A percentile compares a stretch with the other conserved stretches of the same genome.
Evolutionary conservation across 2,113 vertebrate species (phyloP).

Genomic region (Etheostoma cragini): DNA sequence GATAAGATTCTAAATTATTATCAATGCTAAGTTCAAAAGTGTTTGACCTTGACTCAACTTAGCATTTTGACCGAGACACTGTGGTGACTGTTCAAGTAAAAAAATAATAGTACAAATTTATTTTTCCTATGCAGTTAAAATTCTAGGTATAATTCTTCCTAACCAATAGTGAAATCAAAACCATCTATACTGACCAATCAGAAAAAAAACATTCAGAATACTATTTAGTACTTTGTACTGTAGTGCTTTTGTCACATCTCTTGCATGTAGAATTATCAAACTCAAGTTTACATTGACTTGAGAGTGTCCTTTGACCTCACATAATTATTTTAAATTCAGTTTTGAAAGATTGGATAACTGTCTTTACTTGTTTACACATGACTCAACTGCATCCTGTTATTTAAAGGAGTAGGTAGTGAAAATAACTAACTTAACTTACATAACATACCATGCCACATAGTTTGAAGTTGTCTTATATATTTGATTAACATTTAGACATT

Average conservation of each 20-base stretch:
- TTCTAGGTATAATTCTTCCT: background rate
- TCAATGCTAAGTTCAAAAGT: background rate
- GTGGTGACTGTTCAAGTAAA: background rate
- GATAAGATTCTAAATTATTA: background rate
- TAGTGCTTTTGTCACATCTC: background rate
- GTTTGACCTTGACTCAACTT: slow-evolving; percentile 5
- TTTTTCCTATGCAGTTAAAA: too few relatives aligned
- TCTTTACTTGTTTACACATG: background rate
- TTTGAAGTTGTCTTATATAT: background rate
- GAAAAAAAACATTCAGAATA: background rate
- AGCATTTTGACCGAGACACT: background rate
- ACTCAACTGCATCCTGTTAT: background rate
- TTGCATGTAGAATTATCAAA: background rate
- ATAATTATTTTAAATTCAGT: background rate
- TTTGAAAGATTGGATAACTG: background rate
- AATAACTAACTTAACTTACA: background rate
- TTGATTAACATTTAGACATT: background rate
- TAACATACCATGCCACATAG: background rate
- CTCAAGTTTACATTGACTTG: background rate
- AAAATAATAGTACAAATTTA: background rate
- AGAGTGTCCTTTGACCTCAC: background rate
- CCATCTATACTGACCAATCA: background rate
- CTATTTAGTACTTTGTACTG: background rate
- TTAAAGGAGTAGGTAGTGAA: background rate
- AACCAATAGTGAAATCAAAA: background rate